A percentile compares a stretch with the other conserved stretches of the same genome.
Conservation (phyloP, 2,797 vertebrate species). For the Tachyglossus aculeatus region DNA sequence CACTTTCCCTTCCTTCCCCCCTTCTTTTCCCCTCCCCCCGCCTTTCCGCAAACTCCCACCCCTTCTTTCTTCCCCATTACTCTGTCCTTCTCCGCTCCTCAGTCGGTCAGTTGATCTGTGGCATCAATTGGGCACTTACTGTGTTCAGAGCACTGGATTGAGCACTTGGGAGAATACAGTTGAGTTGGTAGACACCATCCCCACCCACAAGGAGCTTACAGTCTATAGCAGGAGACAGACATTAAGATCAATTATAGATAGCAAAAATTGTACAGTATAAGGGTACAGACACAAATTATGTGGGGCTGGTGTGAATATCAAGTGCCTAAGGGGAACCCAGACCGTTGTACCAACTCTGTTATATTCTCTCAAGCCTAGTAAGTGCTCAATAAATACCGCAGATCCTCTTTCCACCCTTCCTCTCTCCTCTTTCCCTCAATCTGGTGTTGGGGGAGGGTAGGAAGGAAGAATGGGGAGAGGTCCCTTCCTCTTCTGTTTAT, state of each 20-base stretch:
- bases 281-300: too few relatives aligned
- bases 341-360: background rate
- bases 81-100: background rate
- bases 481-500: background rate
- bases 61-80: background rate
- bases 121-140: background rate
- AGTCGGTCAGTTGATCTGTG: too few relatives aligned
- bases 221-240: background rate
- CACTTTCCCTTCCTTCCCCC: background rate
- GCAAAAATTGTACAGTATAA: too few relatives aligned
- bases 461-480: background rate
- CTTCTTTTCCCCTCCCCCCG: too few relatives aligned
- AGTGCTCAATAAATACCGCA: background rate
- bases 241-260: too few relatives aligned
- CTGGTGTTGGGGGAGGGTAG: background rate
- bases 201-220: background rate
- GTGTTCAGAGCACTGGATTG: background rate
- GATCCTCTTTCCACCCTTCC: background rate
- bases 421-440: background rate
- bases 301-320: background rate
- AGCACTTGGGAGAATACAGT: background rate
- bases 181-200: background rate
- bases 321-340: background rate
- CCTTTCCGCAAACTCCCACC: background rate
- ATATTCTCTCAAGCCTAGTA: background rate